Conservation (phyloP, 2,797 vertebrate genomes). For the Ibycter americanus region DNA sequence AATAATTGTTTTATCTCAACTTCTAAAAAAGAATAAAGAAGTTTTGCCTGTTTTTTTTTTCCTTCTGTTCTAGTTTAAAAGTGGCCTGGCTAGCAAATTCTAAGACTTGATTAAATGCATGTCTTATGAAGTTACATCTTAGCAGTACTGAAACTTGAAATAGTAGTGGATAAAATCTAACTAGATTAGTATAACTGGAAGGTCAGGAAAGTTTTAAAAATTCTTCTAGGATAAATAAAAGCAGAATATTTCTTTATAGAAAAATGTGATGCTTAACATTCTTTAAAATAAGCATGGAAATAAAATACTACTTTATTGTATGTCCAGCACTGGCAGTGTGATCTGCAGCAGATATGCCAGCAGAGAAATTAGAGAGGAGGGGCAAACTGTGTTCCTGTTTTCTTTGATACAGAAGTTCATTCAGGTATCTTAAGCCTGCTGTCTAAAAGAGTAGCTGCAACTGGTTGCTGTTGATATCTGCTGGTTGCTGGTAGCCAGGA, state of each 20-base stretch:
- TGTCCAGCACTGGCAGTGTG: not conserved
- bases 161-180: not conserved
- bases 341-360: not conserved
- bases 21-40: not conserved
- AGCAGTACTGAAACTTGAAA: not conserved
- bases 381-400: not conserved
- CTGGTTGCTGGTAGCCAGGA: not conserved
- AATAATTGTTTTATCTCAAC: not conserved
- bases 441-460: not conserved
- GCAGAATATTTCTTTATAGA: not conserved
- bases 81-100: not conserved
- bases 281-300: not conserved
- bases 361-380: not conserved
- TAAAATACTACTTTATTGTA: not conserved
- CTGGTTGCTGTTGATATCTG: not conserved
- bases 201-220: not conserved
- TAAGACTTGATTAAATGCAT: not conserved
- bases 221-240: not conserved
- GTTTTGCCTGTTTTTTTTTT: not conserved
- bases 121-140: not conserved
- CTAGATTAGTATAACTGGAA: not conserved
- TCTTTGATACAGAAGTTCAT: fast-evolving
- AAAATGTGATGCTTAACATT: not conserved
- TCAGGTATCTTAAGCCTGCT: not conserved
- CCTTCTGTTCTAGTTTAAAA: not conserved